Percentiles rank a stretch among this genome's conserved stretches.
Evolutionary conservation across 1,140 invertebrate species (phyloP).

Genomic region (Pachypeltis micranthus): DNA sequence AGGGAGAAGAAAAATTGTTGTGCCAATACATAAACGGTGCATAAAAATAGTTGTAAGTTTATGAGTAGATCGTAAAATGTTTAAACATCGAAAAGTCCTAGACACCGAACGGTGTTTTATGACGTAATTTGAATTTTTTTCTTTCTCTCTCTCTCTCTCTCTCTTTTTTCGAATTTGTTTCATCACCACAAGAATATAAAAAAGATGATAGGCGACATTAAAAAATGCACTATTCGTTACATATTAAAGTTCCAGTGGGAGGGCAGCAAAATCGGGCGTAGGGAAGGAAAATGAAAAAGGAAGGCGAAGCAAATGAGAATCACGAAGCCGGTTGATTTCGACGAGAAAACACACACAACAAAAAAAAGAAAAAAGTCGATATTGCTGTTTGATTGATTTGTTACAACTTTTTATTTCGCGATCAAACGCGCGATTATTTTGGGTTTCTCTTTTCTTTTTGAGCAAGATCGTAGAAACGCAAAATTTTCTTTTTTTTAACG

Average conservation of each 20-base stretch:
- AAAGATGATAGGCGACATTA: background rate
- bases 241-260: background rate
- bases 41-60: background rate
- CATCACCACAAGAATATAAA: slow-evolving; percentile 3
- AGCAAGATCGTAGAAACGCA: slow-evolving; percentile 8
- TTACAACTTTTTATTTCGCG: too few species aligned
- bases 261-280: too few species aligned
- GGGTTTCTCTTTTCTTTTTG: background rate
- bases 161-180: too few species aligned
- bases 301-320: background rate
- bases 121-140: background rate
- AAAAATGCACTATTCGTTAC: background rate
- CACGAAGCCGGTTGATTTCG: too few species aligned
- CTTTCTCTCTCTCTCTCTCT: too few species aligned
- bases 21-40: slow-evolving; percentile 6
- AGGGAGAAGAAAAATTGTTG: background rate
- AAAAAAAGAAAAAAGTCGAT: background rate
- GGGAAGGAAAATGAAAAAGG: background rate
- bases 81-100: slow-evolving; percentile 3
- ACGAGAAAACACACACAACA: background rate
- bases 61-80: background rate
- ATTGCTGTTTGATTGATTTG: slow-evolving; percentile 3
- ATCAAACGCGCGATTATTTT: background rate
- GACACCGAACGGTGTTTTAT: background rate
- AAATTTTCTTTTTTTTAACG: slow-evolving; percentile 8